Percentiles rank a stretch among this genome's conserved stretches.
Conservation (phyloP, 2,888 invertebrate species). For the Petrophora chlorosata region DNA sequence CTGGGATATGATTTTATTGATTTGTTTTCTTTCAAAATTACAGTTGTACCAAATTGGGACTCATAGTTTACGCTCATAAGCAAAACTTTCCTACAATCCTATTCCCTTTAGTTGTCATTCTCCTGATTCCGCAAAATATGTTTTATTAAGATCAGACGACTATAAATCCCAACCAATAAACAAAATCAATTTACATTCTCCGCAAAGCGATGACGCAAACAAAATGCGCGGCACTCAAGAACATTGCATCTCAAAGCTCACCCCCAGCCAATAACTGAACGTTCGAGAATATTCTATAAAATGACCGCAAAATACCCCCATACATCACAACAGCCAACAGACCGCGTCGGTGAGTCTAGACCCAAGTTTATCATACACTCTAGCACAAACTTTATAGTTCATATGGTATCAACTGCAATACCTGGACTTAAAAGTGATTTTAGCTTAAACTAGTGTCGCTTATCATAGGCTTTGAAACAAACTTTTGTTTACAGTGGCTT, state of each 20-base stretch:
- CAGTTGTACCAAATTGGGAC: too few relatives aligned
- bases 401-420: conserved; percentile 1
- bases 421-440: conserved; percentile 4
- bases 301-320: conserved; percentile 35
- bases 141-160: neutral
- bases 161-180: neutral
- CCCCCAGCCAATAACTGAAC: conserved; percentile 18
- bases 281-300: conserved; percentile 31
- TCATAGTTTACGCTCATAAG: too few relatives aligned
- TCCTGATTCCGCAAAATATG: too few relatives aligned
- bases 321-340: conserved; percentile 38
- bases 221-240: conserved; percentile 12
- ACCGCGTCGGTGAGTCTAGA: conserved; percentile 39
- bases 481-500: conserved; percentile 1
- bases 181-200: neutral
- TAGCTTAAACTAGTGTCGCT: conserved; percentile 1
- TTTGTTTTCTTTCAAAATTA: too few relatives aligned
- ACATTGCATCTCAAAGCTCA: conserved; percentile 10
- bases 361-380: conserved; percentile 35
- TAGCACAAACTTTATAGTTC: conserved; percentile 11
- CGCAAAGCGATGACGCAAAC: conserved; percentile 12
- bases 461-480: conserved; percentile 6
- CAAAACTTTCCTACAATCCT: too few relatives aligned
- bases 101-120: too few relatives aligned
- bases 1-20: too few relatives aligned